These are phyloP conservation scores for Poeciliopsis turrubarensis DNA, from an alignment of 2,113 vertebrate species.

Conservation along the genomic window DNA sequence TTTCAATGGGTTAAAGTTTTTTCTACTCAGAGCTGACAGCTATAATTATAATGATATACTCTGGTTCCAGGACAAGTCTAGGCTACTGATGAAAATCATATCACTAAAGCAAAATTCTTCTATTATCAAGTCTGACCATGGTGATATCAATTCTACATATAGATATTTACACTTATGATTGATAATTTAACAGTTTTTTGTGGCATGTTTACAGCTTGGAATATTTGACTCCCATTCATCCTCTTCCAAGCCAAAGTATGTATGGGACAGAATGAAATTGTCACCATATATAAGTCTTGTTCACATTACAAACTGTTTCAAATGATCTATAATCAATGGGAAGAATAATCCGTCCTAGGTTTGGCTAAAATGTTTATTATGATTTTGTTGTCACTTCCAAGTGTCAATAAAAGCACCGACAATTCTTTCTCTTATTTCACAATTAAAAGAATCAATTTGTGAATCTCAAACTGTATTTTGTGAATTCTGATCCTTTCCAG, in stretches of 20 bases:
- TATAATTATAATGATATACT: neutral
- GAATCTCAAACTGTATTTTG: too few relatives aligned
- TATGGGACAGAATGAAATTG: neutral
- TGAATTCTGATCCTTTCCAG: too few relatives aligned
- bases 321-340: too few relatives aligned
- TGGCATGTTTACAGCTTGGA: neutral
- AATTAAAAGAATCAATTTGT: too few relatives aligned
- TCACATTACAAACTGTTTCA: too few relatives aligned
- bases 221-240: neutral
- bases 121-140: neutral
- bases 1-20: constrained; percentile 14
- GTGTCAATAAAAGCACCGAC: too few relatives aligned
- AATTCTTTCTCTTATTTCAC: too few relatives aligned
- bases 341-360: too few relatives aligned
- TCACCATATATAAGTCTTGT: neutral
- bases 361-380: too few relatives aligned
- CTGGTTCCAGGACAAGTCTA: neutral
- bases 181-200: neutral
- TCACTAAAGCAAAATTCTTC: neutral
- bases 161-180: neutral
- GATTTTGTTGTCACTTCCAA: too few relatives aligned
- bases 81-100: neutral
- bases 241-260: neutral
- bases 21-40: constrained; percentile 20
- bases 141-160: neutral